These are phyloP conservation scores for Thumatha senex DNA, from an alignment of 2,888 invertebrate species.

Conservation along the genomic window DNA sequence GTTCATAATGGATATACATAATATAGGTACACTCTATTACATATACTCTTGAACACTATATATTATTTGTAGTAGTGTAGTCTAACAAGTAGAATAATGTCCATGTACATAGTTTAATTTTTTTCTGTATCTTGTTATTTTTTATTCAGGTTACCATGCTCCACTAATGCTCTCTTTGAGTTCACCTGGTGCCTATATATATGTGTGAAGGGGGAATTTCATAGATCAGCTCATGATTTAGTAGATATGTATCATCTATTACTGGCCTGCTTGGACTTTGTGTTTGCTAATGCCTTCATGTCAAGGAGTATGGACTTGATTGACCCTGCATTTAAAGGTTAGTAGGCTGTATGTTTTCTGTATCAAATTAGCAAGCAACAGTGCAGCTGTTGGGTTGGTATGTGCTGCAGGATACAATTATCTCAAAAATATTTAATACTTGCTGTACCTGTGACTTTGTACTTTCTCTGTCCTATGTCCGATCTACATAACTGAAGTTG, in stretches of 20 bases:
- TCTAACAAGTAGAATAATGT: too few relatives aligned
- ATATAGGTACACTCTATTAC: too few relatives aligned
- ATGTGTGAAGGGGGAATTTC: slow-evolving; percentile 93
- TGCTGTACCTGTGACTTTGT: too few relatives aligned
- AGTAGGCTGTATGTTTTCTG: slow-evolving; percentile 16
- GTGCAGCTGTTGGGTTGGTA: neutral
- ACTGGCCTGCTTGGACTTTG: slow-evolving; percentile 94
- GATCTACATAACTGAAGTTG: too few relatives aligned
- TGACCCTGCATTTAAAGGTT: slow-evolving; percentile 92
- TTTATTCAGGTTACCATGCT: slow-evolving; percentile 87
- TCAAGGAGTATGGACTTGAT: slow-evolving; percentile 92
- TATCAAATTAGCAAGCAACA: neutral
- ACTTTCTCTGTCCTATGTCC: too few relatives aligned
- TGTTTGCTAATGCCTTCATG: slow-evolving; percentile 93
- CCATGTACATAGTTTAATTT: too few relatives aligned
- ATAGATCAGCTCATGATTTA: slow-evolving; percentile 94
- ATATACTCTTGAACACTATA: too few relatives aligned
- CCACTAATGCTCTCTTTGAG: slow-evolving; percentile 92
- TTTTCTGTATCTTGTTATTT: too few relatives aligned
- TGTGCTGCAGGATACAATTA: too few relatives aligned
- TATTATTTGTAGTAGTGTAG: too few relatives aligned
- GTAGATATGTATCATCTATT: slow-evolving; percentile 97
- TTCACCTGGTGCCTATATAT: slow-evolving; percentile 97
- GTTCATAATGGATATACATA: too few relatives aligned
- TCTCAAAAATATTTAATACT: too few relatives aligned